These are phyloP conservation scores for Borostomias antarcticus DNA, from an alignment of 2,797 vertebrate species.

Conservation along the genomic window DNA sequence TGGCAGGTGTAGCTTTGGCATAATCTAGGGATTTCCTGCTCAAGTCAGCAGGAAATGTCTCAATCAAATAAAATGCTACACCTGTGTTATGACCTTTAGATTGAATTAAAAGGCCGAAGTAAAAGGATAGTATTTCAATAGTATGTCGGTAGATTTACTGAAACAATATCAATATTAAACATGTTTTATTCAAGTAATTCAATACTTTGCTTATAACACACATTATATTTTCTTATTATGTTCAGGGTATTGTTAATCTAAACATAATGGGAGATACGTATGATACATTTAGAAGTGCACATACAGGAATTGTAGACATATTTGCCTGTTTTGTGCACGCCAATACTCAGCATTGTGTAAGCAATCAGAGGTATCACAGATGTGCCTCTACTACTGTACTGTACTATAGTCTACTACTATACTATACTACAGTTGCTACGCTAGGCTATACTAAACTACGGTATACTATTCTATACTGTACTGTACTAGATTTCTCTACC, in stretches of 20 bases:
- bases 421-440: no score
- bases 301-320: no score
- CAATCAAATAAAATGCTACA: neutral
- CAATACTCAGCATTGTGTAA: neutral
- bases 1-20: neutral
- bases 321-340: no score
- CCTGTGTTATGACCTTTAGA: neutral
- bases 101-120: neutral
- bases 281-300: neutral
- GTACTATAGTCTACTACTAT: neutral
- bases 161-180: neutral
- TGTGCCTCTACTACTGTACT: neutral
- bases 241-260: no score
- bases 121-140: neutral
- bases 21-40: neutral
- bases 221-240: no score
- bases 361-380: neutral
- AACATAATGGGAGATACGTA: neutral
- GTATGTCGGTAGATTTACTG: neutral
- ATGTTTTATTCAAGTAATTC: neutral
- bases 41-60: neutral
- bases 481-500: constrained; percentile 19
- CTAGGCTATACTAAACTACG: no score
- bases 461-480: neutral
- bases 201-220: neutral